Conservation (phyloP, 30 jellyfish, hydroid and myxozoan genomes). For the Haliclystus octoradiatus region DNA sequence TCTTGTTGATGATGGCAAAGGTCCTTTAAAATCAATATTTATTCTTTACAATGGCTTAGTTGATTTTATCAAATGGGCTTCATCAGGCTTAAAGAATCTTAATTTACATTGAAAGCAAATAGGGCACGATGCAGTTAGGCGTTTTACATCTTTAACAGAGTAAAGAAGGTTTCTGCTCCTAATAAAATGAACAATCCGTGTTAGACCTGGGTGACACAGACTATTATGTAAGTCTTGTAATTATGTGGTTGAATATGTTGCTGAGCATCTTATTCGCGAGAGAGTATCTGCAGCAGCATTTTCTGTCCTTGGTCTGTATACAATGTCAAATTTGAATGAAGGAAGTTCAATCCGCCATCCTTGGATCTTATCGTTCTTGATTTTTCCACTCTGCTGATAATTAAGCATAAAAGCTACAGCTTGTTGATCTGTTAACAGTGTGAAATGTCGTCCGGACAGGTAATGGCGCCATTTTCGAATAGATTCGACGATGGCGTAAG, state of each 20-base stretch:
- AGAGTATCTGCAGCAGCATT: too few relatives aligned
- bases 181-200: slow-evolving; percentile 31
- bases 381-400: too few relatives aligned
- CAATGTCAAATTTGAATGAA: too few relatives aligned
- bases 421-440: too few relatives aligned
- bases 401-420: too few relatives aligned
- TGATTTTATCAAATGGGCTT: slow-evolving; percentile 15
- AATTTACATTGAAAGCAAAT: slow-evolving; percentile 37
- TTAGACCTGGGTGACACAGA: slow-evolving; percentile 10
- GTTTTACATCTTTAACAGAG: slow-evolving; percentile 4
- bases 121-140: slow-evolving; percentile 8
- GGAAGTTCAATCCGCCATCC: background rate
- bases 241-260: background rate
- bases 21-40: slow-evolving; percentile 46
- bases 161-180: slow-evolving; percentile 26
- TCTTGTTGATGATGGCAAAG: slow-evolving; percentile 24
- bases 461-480: too few relatives aligned
- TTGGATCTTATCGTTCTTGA: too few relatives aligned
- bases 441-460: too few relatives aligned
- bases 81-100: slow-evolving; percentile 13
- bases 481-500: too few relatives aligned
- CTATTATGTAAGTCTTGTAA: background rate
- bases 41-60: slow-evolving; percentile 30
- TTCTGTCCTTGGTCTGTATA: too few relatives aligned
- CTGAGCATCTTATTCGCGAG: too few relatives aligned